Conservation (phyloP, 2,888 invertebrate species). For the Scaptomyza parva region DNA sequence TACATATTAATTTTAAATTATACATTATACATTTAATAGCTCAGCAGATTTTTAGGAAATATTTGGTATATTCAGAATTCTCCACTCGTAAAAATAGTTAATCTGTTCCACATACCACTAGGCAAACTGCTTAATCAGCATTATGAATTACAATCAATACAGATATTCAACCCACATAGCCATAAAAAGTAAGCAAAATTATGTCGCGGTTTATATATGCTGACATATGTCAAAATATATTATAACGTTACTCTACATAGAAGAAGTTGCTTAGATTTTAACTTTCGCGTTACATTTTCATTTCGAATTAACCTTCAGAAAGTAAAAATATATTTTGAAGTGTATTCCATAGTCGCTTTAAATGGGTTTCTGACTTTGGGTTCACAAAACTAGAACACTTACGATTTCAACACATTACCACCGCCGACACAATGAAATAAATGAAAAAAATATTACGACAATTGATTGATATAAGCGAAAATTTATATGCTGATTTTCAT, state of each 20-base stretch:
- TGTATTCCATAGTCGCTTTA: constrained; percentile 20
- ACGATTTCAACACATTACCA: constrained; percentile 27
- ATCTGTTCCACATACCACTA: constrained; percentile 26
- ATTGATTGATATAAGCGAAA: constrained; percentile 44
- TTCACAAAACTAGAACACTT: constrained; percentile 33
- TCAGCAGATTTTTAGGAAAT: background rate
- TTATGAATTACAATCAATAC: constrained; percentile 9
- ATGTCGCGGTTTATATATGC: constrained; percentile 18
- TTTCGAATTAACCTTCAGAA: no score
- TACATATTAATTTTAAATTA: background rate
- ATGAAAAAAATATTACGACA: constrained; percentile 9
- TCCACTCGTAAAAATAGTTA: constrained; percentile 14
- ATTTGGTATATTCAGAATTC: constrained; percentile 10
- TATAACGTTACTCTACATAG: constrained; percentile 10
- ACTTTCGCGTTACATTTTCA: background rate
- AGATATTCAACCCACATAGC: constrained; percentile 16
- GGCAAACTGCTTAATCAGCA: constrained; percentile 31
- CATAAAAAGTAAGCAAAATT: constrained; percentile 1
- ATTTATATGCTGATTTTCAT: constrained; percentile 43
- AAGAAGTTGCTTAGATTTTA: background rate
- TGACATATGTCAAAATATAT: constrained; percentile 35
- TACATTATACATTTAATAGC: background rate
- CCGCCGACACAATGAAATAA: constrained; percentile 10
- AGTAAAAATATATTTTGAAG: background rate
- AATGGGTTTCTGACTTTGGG: background rate